A percentile compares a stretch with the other conserved stretches of the same genome.
These are phyloP conservation scores for Pseudochirops cupreus DNA, from an alignment of 2,797 vertebrate species.

Conservation along the genomic window DNA sequence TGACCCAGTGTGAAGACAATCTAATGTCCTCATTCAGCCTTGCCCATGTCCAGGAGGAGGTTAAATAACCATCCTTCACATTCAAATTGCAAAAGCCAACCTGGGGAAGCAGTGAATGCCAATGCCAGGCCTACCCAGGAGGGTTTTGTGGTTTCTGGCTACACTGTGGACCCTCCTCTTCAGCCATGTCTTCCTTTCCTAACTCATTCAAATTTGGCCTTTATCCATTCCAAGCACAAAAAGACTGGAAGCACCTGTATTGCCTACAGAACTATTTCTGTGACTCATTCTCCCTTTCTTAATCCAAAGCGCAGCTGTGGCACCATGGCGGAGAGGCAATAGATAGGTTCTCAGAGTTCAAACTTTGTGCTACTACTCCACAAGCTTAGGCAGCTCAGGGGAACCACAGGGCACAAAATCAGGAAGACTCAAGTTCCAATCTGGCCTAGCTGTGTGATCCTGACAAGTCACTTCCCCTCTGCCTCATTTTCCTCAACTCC, in stretches of 20 bases:
- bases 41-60: conserved; percentile 30
- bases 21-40: conserved; percentile 15
- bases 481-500: not conserved
- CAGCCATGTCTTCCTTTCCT: not conserved
- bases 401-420: too few relatives aligned
- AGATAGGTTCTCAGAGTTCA: too few relatives aligned
- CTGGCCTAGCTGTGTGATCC: not conserved
- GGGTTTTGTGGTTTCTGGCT: not conserved
- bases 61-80: conserved; percentile 52
- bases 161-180: not conserved
- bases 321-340: too few relatives aligned
- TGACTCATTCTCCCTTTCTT: not conserved
- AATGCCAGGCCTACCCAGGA: conserved; percentile 7
- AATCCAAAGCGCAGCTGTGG: not conserved
- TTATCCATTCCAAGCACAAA: not conserved
- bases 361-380: too few relatives aligned
- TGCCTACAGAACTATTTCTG: not conserved
- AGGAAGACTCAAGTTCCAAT: not conserved
- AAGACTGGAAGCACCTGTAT: not conserved
- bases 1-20: conserved; percentile 46
- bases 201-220: not conserved
- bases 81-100: conserved; percentile 46
- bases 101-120: conserved; percentile 11
- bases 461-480: not conserved
- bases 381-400: not conserved